Base-by-base conservation (phyloP, 2,113 vertebrate genomes). In the Thomomys bottae region DNA sequence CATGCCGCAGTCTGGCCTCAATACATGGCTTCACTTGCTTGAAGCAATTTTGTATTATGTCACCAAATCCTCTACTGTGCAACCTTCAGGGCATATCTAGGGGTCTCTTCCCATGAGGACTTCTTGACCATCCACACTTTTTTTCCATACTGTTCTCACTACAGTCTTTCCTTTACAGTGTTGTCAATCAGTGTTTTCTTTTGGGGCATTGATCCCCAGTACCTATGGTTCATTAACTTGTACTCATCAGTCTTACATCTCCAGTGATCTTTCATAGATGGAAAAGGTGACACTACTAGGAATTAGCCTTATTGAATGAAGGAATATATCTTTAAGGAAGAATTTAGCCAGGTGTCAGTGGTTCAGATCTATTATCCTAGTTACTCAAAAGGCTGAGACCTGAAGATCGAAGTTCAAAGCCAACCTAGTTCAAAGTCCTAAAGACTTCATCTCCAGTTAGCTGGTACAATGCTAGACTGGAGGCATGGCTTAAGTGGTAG, bases 241-340 rank as follows among this genome's bases (percentile, higher is more conserved):
- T 79, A 17, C 28, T 24, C 36, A 54, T 76, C 34, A 24, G 9
- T 12, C 45, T 28, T 54, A 32, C 34, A 42, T 85, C 34, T 71
- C 30, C 17, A 73, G 4, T 26, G 18, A 54, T 36, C 42, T 91
- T 76, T 81, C 30, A 4, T 3, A 71, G 70, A 63, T 17, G 24
- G 66, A 54, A 64, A 32, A 63, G 9, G 11, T 26, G 57, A 73
- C n/a, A 18, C 59, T 36, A 18, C 59, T 57, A n/a, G 61, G 40
- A 30, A 68, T 24, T 24, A 3, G 1, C 54, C 28, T 82, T 64
- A 57, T 38, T 40, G 34, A 80, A 70, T 70, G 70, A 80, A 23
- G 61, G 59, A 87, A 34, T 89, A 24, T 89, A 10, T 88, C 79
- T 95, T 91, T 77, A 89, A 94, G 7, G 30, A 59, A 12, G 63